Conservation (phyloP, 2,888 invertebrate genomes). For the Lamellibrachia columna region DNA sequence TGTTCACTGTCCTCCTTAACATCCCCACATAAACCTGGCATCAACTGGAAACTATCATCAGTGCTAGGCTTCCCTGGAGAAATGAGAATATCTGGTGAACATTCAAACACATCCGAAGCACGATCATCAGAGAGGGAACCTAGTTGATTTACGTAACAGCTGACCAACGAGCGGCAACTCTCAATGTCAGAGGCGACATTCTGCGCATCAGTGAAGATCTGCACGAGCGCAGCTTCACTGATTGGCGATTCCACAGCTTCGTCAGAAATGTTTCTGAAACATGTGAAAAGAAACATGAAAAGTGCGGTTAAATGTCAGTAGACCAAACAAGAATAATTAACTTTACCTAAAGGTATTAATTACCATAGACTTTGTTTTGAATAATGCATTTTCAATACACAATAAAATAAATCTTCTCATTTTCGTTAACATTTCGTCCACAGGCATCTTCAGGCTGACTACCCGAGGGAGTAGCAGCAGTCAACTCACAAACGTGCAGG, state of each 20-base stretch:
- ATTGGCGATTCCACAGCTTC: not conserved
- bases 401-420: no score
- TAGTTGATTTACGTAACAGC: not conserved
- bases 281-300: not conserved
- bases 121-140: not conserved
- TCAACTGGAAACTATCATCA: constrained; percentile 1
- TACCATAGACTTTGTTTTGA: no score
- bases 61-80: not conserved
- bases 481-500: no score
- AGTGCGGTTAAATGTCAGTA: not conserved
- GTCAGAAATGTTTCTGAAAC: not conserved
- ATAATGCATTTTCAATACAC: no score
- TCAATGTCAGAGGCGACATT: not conserved
- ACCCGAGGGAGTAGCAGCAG: no score
- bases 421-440: no score
- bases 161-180: not conserved
- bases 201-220: not conserved
- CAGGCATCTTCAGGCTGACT: no score
- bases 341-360: no score
- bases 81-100: not conserved
- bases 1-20: not conserved
- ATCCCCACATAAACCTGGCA: not conserved
- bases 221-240: not conserved
- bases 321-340: no score
- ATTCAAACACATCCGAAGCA: not conserved